These are phyloP conservation scores for Pandion haliaetus DNA, from an alignment of 2,113 vertebrate genomes.

Conservation along the genomic window DNA sequence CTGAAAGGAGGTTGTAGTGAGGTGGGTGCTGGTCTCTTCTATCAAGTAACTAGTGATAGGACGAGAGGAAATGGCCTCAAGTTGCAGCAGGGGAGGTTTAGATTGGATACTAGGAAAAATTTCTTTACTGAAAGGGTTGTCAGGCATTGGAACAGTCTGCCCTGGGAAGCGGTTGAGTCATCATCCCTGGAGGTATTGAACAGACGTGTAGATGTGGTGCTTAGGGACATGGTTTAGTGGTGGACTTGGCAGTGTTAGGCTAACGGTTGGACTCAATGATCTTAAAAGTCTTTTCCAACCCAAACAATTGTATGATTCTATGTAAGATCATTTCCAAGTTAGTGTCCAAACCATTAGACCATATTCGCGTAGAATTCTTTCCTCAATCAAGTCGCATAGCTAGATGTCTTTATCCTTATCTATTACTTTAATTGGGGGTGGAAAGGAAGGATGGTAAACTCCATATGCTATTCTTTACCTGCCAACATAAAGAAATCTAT, in stretches of 20 bases:
- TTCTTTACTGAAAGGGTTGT: background rate
- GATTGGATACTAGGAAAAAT: too few relatives aligned
- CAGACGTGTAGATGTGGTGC: too few relatives aligned
- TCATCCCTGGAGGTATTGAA: background rate
- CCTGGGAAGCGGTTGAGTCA: background rate
- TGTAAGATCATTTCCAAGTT: background rate
- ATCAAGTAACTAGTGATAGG: background rate
- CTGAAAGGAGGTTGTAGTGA: background rate
- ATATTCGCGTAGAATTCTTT: background rate
- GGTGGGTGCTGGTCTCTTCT: background rate
- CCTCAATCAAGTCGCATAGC: background rate
- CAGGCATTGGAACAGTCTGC: background rate
- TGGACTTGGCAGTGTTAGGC: background rate
- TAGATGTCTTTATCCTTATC: background rate
- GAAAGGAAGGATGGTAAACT: background rate
- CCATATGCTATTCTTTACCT: background rate
- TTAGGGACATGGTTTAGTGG: background rate
- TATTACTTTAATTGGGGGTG: background rate
- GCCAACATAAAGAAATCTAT: background rate
- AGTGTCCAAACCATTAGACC: background rate
- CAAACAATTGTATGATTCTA: background rate
- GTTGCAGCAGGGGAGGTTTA: background rate
- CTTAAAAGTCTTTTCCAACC: background rate
- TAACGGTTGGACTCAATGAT: background rate
- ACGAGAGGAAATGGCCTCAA: background rate